phyloP scores from a whole-genome alignment of 2,113 vertebrate species.

The Neogobius melanostomus region DNA sequence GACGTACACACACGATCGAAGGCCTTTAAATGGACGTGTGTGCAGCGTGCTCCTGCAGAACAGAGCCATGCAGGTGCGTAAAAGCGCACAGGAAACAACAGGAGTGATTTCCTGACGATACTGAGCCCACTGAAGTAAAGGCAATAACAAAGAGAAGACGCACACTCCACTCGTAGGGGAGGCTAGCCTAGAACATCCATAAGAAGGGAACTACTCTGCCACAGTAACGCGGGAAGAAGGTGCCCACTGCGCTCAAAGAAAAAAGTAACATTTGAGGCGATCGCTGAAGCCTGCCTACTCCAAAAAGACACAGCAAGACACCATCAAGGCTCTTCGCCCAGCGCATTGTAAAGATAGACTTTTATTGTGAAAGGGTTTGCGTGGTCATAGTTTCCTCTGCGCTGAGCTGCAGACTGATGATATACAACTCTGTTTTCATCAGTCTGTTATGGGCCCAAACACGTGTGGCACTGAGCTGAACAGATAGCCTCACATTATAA shows the following conservation, averaged over 20 bases:
- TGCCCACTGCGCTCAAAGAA: too few species aligned
- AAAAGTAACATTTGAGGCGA: neutral
- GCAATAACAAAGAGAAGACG: neutral
- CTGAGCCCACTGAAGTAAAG: neutral
- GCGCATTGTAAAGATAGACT: neutral
- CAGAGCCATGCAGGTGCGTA: neutral
- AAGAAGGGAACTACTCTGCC: too few species aligned
- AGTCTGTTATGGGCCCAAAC: neutral
- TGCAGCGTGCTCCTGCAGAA: conserved; percentile 1
- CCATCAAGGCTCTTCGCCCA: too few species aligned
- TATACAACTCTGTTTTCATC: conserved; percentile 2
- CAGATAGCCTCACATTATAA: neutral
- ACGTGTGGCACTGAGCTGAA: neutral
- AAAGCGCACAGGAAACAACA: neutral
- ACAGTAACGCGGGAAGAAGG: too few species aligned
- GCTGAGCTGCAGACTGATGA: conserved; percentile 2
- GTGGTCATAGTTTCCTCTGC: neutral
- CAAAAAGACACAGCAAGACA: neutral
- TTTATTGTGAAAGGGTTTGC: neutral
- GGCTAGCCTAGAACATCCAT: too few species aligned
- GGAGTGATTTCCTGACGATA: neutral
- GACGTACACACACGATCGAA: neutral
- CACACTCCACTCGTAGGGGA: too few species aligned
- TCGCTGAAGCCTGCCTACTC: neutral
- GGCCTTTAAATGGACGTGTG: neutral